Evolutionary conservation across 2,888 invertebrate species (phyloP), one percentile per base, ranked within the genome.

Genomic region (Andrena flavipes): DNA sequence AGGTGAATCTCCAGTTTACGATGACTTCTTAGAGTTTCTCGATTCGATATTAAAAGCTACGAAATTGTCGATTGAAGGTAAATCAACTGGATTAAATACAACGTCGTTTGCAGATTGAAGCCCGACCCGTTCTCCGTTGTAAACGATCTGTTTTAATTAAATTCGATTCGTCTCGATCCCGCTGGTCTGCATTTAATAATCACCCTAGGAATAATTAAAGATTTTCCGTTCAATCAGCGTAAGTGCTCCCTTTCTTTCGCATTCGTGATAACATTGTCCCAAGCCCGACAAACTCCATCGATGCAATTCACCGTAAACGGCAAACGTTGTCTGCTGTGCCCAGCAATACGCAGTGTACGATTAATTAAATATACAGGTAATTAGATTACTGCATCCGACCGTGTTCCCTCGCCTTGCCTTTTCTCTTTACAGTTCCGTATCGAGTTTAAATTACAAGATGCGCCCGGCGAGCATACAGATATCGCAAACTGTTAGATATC

Each of bases 121-220:
- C 2, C 10, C 23, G 35, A 30, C 16, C 5, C 30, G 33, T 49
- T 51, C 48, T 6, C 6, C 26, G n/a, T 7, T 64, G 54, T 54
- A 71, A 80, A 64, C 70, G 70, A 70, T 76, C 73, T n/a, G 54
- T 62, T 81, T 76, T 73, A 76, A 73, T 81, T 80, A 69, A 51
- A 62, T 35, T 56, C 49, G 13, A 73, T 42, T 71, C 49, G 33
- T 74, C 49, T 59, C 26, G 29, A 49, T 29, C 33, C 23, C 23
- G 8, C 10, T 56, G 54, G 5, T 26, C 42, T 1, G 10, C 59
- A 35, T 54, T 75, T 60, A 64, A 68, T 80, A 80, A 71, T 72
- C 33, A 13, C 8, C 13, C 13, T 10, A 42, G 26, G 13, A 63
- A 8, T 26, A 67, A 59, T 73, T 67, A 48, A 65, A 54, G 65